phyloP scores from a whole-genome alignment of 2,888 invertebrate species.

The Dicyrtomina minuta region DNA sequence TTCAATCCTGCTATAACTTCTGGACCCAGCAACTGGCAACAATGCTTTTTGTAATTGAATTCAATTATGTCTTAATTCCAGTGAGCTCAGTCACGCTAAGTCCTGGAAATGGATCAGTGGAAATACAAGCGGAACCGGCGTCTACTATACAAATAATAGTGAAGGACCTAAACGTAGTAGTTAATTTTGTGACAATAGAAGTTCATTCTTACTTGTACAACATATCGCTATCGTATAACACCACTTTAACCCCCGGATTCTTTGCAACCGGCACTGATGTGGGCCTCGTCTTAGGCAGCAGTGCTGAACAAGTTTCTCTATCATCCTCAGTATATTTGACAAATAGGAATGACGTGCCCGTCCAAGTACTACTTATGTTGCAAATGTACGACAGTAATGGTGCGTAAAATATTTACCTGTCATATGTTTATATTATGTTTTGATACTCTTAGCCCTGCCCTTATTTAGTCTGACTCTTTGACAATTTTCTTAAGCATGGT shows the following conservation, averaged over 20 bases:
- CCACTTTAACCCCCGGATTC: conserved; percentile 55
- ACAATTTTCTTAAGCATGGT: too few species aligned
- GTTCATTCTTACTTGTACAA: conserved; percentile 65
- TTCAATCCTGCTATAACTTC: too few species aligned
- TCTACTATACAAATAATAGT: conserved; percentile 4
- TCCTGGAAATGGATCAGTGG: conserved; percentile 25
- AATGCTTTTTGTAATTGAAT: too few species aligned
- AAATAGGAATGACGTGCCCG: conserved; percentile 58
- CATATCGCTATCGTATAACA: conserved; percentile 62
- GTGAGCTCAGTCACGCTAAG: conserved; percentile 11
- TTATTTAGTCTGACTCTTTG: too few species aligned
- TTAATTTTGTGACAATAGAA: conserved; percentile 66
- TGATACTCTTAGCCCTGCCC: background rate
- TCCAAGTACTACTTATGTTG: conserved; percentile 59
- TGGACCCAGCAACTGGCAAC: too few species aligned
- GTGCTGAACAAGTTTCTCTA: conserved; percentile 38
- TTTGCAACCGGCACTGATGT: conserved; percentile 64
- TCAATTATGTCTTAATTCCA: background rate
- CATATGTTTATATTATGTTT: background rate
- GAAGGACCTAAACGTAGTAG: conserved; percentile 55
- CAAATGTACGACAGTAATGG: conserved; percentile 61
- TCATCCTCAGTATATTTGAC: conserved; percentile 57
- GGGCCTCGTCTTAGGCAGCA: conserved; percentile 60
- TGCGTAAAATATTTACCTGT: conserved; percentile 55
- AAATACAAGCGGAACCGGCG: conserved; percentile 4